Evolutionary conservation across 1,140 invertebrate genomes (phyloP), one percentile per base, ranked within the genome.

Genomic region (Whitmania pigra): DNA sequence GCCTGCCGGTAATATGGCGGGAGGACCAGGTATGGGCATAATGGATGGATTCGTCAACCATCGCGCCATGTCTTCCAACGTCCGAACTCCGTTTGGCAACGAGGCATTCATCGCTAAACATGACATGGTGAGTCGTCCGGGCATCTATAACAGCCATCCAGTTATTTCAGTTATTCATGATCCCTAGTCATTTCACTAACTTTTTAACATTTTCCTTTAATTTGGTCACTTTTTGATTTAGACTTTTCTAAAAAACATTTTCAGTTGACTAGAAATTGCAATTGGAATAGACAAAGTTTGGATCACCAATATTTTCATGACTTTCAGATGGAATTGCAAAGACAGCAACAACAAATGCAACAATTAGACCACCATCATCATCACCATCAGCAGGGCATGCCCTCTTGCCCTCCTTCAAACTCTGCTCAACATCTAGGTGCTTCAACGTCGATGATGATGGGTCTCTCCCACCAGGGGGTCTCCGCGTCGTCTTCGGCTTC

Each of bases 391-490:
- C 57, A 63, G 29, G 22, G 29, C 22, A 11, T 25, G 29, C 57
- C 22, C 29, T 63, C 22, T 63, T 22, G 57, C 20, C 57, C 22
- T n/a, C 57, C 57, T 17, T 63, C 57, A 13, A 63, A 63, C 20
- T 63, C 57, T 63, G 57, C 57, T 63, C 57, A 63, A 63, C 57
- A 63, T 25, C 57, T 49, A 49, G 43, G 43, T 49, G 43, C 43
- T 49, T 49, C 43, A 17, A 49, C 43, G 43, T 49, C 43, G 43
- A 49, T 49, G 43, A 49, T 49, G 43, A 49, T 49, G 43, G 43
- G 43, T 4, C 43, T 49, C 43, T 49, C 43, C 43, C 43, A 49
- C 43, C 43, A 49, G 43, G 43, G 43, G 15, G 43, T 49, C 11
- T 49, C 43, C 43, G 7, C 54, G 9, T 57, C 57, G 22, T 63